Evolutionary conservation across 2,113 vertebrate genomes (phyloP).

Genomic region (Thinocorus orbignyianus): DNA sequence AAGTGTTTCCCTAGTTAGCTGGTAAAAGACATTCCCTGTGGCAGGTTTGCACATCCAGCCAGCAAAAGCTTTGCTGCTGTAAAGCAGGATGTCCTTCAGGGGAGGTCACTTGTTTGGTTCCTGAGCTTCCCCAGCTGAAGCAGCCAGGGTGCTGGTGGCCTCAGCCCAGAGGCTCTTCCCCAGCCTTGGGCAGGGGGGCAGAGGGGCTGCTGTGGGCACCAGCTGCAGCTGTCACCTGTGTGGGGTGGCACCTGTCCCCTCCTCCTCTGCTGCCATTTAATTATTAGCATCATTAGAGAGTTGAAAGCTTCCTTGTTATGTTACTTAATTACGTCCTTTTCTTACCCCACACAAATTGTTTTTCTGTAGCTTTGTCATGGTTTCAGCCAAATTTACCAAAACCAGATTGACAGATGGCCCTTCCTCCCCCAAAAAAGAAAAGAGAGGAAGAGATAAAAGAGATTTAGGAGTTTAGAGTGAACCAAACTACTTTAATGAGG

Average conservation of each 20-base stretch:
- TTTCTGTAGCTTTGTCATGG: neutral
- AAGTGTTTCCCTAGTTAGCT: neutral
- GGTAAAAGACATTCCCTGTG: neutral
- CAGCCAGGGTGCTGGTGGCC: fast-evolving
- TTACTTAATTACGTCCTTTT: neutral
- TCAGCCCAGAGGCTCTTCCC: neutral
- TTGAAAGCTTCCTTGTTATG: neutral
- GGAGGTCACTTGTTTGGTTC: neutral
- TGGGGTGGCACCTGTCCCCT: neutral
- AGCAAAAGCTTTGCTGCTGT: neutral
- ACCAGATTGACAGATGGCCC: no score
- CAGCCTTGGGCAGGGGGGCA: fast-evolving
- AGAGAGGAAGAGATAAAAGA: no score
- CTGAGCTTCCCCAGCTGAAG: neutral
- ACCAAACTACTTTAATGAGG: no score
- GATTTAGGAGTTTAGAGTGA: no score
- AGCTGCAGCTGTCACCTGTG: neutral
- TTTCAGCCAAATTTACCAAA: no score
- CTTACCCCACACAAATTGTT: neutral
- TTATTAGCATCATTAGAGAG: neutral
- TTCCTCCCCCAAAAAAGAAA: no score
- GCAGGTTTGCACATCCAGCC: neutral
- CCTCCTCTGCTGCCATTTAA: neutral
- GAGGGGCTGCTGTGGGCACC: neutral
- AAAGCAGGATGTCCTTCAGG: neutral